phyloP scores from a whole-genome alignment of 2,888 invertebrate genomes.

The Drosophila rubida region DNA sequence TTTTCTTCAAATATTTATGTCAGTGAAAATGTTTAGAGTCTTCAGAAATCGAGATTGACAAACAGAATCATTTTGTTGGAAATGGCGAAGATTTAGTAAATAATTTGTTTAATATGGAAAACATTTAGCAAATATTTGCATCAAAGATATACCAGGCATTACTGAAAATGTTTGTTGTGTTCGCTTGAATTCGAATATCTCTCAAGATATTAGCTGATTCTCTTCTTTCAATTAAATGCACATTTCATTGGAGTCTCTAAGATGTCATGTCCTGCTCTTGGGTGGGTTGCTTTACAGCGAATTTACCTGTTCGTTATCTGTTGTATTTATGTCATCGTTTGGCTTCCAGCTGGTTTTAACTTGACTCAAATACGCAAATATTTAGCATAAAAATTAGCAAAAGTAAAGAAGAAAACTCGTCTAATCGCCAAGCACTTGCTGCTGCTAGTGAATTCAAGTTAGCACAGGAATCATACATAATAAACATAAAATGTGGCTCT shows the following conservation, averaged over 20 bases:
- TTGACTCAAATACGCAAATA: constrained; percentile 56
- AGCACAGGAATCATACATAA: constrained; percentile 33
- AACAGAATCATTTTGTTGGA: too few species aligned
- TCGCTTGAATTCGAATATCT: not conserved
- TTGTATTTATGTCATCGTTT: constrained; percentile 78
- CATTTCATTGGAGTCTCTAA: constrained; percentile 10
- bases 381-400: constrained; percentile 73
- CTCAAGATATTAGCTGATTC: not conserved
- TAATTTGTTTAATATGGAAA: too few species aligned
- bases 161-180: not conserved
- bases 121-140: too few species aligned
- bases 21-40: too few species aligned
- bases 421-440: constrained; percentile 65
- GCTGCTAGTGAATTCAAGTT: constrained; percentile 22
- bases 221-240: constrained; percentile 15
- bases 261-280: constrained; percentile 46
- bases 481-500: not conserved
- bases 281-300: constrained; percentile 30
- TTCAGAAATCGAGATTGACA: not conserved
- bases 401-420: constrained; percentile 61
- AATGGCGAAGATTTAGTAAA: too few species aligned
- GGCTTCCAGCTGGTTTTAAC: constrained; percentile 73
- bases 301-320: constrained; percentile 69
- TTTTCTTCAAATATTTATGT: too few species aligned
- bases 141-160: too few species aligned